These are phyloP conservation scores for Heteromurus nitidus DNA, from an alignment of 2,888 invertebrate species.

Conservation along the genomic window DNA sequence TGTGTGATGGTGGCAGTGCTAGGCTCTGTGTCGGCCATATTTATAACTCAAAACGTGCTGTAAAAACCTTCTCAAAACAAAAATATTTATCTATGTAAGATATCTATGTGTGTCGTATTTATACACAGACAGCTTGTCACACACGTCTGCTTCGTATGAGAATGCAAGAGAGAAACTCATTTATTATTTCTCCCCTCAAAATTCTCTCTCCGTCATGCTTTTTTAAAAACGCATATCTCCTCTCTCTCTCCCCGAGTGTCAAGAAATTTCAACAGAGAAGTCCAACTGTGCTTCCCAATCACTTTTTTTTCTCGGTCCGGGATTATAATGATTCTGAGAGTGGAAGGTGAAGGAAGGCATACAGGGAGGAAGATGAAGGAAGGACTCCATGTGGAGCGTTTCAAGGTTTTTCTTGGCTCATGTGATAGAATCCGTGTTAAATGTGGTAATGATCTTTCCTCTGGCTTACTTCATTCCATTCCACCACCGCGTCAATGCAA, in stretches of 20 bases:
- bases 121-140: too few relatives aligned
- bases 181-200: constrained; percentile 51
- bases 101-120: too few relatives aligned
- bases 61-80: too few relatives aligned
- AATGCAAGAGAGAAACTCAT: constrained; percentile 61
- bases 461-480: constrained; percentile 39
- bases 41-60: too few relatives aligned
- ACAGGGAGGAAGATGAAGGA: constrained; percentile 2
- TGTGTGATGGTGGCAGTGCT: too few relatives aligned
- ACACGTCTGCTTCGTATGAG: too few relatives aligned
- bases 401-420: constrained; percentile 51
- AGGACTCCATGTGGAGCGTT: constrained; percentile 59
- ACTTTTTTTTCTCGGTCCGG: constrained; percentile 28
- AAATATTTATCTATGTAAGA: too few relatives aligned
- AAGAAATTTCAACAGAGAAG: constrained; percentile 38
- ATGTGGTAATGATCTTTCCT: constrained; percentile 58
- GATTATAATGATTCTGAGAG: constrained; percentile 53
- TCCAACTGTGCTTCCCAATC: constrained; percentile 56
- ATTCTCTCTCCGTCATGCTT: background rate
- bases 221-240: constrained; percentile 13
- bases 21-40: too few relatives aligned
- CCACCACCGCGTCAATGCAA: background rate
- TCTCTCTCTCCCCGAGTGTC: too few relatives aligned
- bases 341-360: background rate
- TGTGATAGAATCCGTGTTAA: constrained; percentile 48